Base-by-base conservation (phyloP, 2,888 invertebrate species). In the Arrhopalites spinosus region DNA sequence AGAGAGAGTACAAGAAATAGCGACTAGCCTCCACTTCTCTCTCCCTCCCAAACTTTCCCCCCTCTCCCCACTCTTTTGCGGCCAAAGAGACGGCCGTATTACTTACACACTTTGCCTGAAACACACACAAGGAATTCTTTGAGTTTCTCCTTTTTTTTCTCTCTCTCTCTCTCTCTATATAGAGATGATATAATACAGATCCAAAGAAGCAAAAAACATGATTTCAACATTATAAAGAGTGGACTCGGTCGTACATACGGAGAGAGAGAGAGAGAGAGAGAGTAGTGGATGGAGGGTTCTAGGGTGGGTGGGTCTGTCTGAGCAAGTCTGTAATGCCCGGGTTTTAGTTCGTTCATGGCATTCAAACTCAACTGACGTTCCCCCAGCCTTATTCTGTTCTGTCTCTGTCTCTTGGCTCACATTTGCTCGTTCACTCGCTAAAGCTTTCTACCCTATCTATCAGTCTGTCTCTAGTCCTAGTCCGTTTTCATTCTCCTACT, bases 261-360 rank as follows among this genome's bases (percentile, higher is more conserved):
- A 59, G 20, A 25, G 23, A 50, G 15, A 3, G 20, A 3, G 3
- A 50, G 50, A 50, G 7, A 50, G 50, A 11, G 50, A 2, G 20
- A 20, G 25, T 23, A 25, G 25, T 59, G 25, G 20, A 53, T 23
- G 53, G 53, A 56, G 56, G 70, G n/a, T n/a, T n/a, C n/a, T n/a
- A n/a, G n/a, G n/a, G n/a, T n/a, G n/a, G 70, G 70, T 70, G 70
- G 70, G 70, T 70, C 70, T 70, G 29, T 25, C 70, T 70, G 70
- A 70, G 70, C 70, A 70, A 56, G 70, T 70, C 70, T 56, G 29
- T 15, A 36, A 56, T 25, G 27, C 70, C 70, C 70, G 70, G 70
- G 70, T 59, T 69, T 70, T 70, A 70, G 70, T 70, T 70, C 53
- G 70, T 50, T 70, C 56, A 20, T 17, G 53, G 53, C 70, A 50